Evolutionary conservation across 2,113 vertebrate genomes (phyloP), one percentile per base, ranked within the genome.

Genomic region (Engystomops pustulosus): DNA sequence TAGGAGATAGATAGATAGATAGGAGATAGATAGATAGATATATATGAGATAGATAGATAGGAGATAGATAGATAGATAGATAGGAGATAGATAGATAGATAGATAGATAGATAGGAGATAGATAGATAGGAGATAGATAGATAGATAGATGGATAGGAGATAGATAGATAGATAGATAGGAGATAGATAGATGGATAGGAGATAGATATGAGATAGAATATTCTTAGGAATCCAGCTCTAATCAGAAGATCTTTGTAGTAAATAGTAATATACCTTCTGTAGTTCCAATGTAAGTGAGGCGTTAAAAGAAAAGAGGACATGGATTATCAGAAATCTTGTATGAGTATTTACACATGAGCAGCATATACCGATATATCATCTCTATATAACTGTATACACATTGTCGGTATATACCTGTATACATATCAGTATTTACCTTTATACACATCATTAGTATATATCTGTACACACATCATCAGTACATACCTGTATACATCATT

Each of bases 261-360:
- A 8, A 72, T 10, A 58, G 55, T 62, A 9, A 75, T 9, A 30
- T 89, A 94, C 93, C 93, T 94, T 94, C 93, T 94, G 89, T 18
- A n/a, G 53, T 88, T 69, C 90, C 89, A 81, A 20, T 0, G 51
- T 53, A 47, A 17, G 87, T 53, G 18, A 77, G 27, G 87, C 0
- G 0, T 11, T 86, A 86, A 89, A 84, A 90, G 74, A 83, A 60
- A 87, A 41, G 0, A 0, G 1, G 62, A 25, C 4, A 69, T 10
- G 4, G 65, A 34, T 80, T 51, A 65, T n/a, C n/a, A n/a, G n/a
- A n/a, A n/a, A n/a, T 12, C 44, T 45, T 5, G 38, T 41, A 41
- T 41, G 8, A 5, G n/a, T 55, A 55, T 23, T 6, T 8, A 55
- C 44, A 47, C 6, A 11, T 12, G n/a, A n/a, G n/a, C 44, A 5